Evolutionary conservation across 2,888 invertebrate species (phyloP).

Genomic region (Meiosimyza decipiens): DNA sequence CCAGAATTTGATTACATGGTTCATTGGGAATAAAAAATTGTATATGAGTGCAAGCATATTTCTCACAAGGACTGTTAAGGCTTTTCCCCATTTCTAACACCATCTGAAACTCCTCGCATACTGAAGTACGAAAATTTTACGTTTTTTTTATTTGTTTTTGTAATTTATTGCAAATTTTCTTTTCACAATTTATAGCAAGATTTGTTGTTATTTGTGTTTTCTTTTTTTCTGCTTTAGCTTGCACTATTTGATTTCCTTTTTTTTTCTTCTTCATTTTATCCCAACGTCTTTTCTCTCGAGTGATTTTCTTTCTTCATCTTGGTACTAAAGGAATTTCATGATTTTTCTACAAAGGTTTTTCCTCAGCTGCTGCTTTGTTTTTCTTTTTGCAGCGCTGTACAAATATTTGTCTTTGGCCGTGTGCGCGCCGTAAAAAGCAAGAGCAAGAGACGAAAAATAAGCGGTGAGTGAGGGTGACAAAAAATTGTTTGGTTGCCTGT

Average conservation of each 20-base stretch:
- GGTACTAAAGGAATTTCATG: too few species aligned
- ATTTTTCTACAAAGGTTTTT: too few species aligned
- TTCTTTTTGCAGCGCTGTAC: slow-evolving; percentile 12
- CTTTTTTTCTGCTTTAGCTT: background rate
- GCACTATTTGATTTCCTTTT: slow-evolving; percentile 12
- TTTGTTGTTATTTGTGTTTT: slow-evolving; percentile 19
- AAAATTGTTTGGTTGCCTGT: slow-evolving; percentile 8
- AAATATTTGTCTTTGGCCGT: slow-evolving; percentile 31
- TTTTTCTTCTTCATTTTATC: background rate
- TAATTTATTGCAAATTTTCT: slow-evolving; percentile 5
- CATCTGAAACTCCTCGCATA: background rate
- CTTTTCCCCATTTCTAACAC: too few species aligned
- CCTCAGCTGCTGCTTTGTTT: too few species aligned
- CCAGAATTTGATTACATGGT: too few species aligned
- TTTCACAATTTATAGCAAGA: background rate
- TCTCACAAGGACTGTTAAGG: too few species aligned
- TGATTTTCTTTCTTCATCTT: slow-evolving; percentile 3
- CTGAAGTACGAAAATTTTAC: background rate
- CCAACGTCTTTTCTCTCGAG: slow-evolving; percentile 17
- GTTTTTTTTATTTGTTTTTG: slow-evolving; percentile 4
- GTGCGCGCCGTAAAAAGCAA: background rate
- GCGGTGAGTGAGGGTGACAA: background rate
- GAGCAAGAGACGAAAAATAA: background rate
- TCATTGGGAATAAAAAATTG: too few species aligned
- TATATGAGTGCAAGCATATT: too few species aligned